Conservation (phyloP, 1,140 invertebrate species). For the Hyposmocoma kahamanoa region DNA sequence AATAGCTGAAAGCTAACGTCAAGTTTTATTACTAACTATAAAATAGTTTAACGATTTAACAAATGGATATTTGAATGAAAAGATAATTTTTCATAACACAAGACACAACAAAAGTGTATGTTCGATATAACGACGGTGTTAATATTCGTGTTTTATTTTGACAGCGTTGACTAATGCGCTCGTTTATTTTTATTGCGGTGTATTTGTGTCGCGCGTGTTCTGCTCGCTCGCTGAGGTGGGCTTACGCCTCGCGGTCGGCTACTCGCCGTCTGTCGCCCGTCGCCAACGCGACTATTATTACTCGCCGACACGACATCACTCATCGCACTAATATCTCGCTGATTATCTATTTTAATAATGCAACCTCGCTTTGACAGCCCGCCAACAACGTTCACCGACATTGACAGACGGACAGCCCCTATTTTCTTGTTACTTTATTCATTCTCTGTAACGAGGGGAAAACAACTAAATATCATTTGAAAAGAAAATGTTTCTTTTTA, state of each 20-base stretch:
- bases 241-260: conserved; percentile 26
- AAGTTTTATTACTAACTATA: conserved; percentile 11
- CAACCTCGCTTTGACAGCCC: conserved; percentile 45
- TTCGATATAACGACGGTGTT: conserved; percentile 36
- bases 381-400: conserved; percentile 28
- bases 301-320: conserved; percentile 59
- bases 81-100: conserved; percentile 16
- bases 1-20: conserved; percentile 10
- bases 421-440: conserved; percentile 3
- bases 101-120: conserved; percentile 22
- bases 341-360: conserved; percentile 58
- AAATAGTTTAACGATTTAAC: conserved; percentile 12
- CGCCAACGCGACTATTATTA: conserved; percentile 55
- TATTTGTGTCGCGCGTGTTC: conserved; percentile 54
- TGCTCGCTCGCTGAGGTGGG: conserved; percentile 23
- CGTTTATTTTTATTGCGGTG: conserved; percentile 69
- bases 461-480: not conserved
- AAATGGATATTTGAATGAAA: conserved; percentile 12
- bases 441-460: not conserved
- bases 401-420: conserved; percentile 17
- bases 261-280: no score
- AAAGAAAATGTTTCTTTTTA: not conserved
- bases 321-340: conserved; percentile 60
- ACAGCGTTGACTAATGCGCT: conserved; percentile 66
- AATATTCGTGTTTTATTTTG: conserved; percentile 62